These are phyloP conservation scores for Paraplagusia blochii DNA, from an alignment of 2,113 vertebrate species.

Conservation along the genomic window DNA sequence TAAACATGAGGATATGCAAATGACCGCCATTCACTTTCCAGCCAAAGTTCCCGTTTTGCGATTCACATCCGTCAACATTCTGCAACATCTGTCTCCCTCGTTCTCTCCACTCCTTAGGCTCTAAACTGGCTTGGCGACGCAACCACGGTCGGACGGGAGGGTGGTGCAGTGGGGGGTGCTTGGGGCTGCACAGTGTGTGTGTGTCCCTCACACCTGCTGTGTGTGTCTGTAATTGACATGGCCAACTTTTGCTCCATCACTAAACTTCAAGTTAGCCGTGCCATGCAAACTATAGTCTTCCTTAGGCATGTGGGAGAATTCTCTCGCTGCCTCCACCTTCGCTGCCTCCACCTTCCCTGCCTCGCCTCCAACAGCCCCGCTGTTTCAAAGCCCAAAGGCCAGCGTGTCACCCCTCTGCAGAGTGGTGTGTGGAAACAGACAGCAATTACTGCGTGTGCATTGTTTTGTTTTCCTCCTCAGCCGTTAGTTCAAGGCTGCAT, in stretches of 20 bases:
- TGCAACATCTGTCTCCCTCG: not conserved
- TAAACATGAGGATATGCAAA: conserved; percentile 68
- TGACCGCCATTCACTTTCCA: conserved; percentile 44
- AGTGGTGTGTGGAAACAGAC: conserved; percentile 35
- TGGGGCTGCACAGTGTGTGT: not conserved
- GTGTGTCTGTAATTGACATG: conserved; percentile 29
- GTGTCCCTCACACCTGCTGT: conserved; percentile 22
- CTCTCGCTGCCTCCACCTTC: conserved; percentile 26
- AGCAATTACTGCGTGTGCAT: conserved; percentile 34
- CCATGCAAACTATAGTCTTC: conserved; percentile 58
- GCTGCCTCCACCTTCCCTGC: conserved; percentile 10
- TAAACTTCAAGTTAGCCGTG: conserved; percentile 29
- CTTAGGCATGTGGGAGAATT: conserved; percentile 29
- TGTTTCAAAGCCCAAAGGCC: conserved; percentile 36
- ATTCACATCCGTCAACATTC: conserved; percentile 17
- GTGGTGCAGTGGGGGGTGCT: not conserved
- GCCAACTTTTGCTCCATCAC: conserved; percentile 32
- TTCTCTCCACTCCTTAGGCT: not conserved
- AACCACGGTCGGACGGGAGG: not conserved
- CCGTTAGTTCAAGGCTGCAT: not conserved
- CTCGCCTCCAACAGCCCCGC: conserved; percentile 25
- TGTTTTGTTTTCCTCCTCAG: conserved; percentile 25
- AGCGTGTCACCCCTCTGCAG: conserved; percentile 22
- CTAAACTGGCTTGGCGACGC: not conserved
- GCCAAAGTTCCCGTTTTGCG: conserved; percentile 40